These are phyloP conservation scores for Leptura quadrifasciata DNA, from an alignment of 2,888 invertebrate species.

Conservation along the genomic window DNA sequence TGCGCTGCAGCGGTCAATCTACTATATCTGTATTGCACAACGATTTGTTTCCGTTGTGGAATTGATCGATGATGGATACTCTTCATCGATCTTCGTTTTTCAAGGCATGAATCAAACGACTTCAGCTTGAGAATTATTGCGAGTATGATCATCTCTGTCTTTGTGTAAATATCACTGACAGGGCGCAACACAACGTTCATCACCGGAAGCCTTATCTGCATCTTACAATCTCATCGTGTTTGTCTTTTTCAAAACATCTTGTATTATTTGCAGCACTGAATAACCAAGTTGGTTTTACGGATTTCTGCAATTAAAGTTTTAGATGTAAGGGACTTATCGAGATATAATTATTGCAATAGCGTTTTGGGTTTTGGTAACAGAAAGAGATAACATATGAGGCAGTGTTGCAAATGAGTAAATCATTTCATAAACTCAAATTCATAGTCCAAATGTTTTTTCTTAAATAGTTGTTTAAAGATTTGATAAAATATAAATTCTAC, in stretches of 20 bases:
- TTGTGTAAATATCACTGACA: background rate
- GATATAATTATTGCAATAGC: too few species aligned
- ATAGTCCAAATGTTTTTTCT: too few species aligned
- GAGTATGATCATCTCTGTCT: background rate
- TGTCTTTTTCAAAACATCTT: background rate
- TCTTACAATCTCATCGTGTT: background rate
- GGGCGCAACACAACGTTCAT: background rate
- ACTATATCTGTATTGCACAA: conserved; percentile 9
- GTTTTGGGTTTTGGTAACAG: too few species aligned
- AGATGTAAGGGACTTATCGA: too few species aligned
- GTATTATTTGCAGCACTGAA: too few species aligned
- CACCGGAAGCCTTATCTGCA: background rate
- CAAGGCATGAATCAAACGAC: background rate
- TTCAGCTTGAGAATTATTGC: background rate
- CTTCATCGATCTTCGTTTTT: background rate
- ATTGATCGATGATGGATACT: conserved; percentile 15
- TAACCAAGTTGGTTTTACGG: too few species aligned
- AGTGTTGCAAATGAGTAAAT: too few species aligned
- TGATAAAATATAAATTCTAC: too few species aligned
- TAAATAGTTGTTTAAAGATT: too few species aligned
- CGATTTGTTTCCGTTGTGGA: conserved; percentile 23
- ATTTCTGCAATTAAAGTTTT: too few species aligned
- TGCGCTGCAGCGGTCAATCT: background rate
- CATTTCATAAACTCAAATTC: too few species aligned
- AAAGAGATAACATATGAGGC: too few species aligned